A percentile compares a stretch with the other conserved stretches of the same genome.
phyloP scores from a whole-genome alignment of 2,113 vertebrate species.

The Scomber colias region DNA sequence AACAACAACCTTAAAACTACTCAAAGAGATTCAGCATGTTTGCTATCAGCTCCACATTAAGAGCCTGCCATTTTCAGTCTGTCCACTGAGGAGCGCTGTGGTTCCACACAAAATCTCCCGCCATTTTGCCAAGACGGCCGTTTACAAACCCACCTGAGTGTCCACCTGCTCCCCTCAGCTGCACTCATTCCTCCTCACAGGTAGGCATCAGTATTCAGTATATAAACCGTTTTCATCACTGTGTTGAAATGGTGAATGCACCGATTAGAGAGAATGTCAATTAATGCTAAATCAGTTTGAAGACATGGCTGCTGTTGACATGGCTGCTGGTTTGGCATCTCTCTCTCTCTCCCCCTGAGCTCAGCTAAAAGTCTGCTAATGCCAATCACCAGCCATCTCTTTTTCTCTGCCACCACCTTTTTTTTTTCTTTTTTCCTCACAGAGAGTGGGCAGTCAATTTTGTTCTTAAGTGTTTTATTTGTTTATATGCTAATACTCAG shows the following conservation, averaged over 20 bases:
- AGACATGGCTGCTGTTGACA: slow-evolving; percentile 30
- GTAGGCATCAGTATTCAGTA: slow-evolving; percentile 52
- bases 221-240: slow-evolving; percentile 24
- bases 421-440: not conserved
- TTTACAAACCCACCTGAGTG: not conserved
- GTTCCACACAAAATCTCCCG: slow-evolving; percentile 27
- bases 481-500: slow-evolving; percentile 45
- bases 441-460: slow-evolving; percentile 29
- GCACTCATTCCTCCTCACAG: not conserved
- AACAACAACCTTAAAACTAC: not conserved
- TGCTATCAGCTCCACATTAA: not conserved
- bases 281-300: slow-evolving; percentile 61
- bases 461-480: slow-evolving; percentile 46
- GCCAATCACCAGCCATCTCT: slow-evolving; percentile 12
- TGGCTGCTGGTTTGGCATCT: not conserved
- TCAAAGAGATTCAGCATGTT: not conserved
- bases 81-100: slow-evolving; percentile 76
- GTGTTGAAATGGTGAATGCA: slow-evolving; percentile 53
- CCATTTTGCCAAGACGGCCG: no score
- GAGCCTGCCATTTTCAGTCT: not conserved
- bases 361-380: slow-evolving; percentile 32
- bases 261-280: slow-evolving; percentile 60
- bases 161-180: slow-evolving; percentile 26
- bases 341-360: not conserved
- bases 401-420: not conserved